Evolutionary conservation across 1,140 invertebrate genomes (phyloP).

Genomic region (Drosophila eugracilis): DNA sequence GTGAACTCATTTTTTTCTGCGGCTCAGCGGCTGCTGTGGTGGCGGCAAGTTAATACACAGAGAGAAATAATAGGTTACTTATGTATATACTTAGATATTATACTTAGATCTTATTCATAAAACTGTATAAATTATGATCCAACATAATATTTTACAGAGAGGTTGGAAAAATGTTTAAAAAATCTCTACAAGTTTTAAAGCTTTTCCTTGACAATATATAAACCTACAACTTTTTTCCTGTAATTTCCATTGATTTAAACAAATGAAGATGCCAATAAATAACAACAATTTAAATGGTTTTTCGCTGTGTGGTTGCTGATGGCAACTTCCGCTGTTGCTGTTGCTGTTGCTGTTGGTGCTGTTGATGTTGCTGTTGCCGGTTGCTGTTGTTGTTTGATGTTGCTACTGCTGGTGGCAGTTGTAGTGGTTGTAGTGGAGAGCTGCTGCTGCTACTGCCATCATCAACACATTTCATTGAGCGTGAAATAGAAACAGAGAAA

Average conservation of each 20-base stretch:
- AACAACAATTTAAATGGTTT: background rate
- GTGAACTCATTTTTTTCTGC: slow-evolving; percentile 54
- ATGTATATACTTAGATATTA: background rate
- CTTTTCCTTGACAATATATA: too few relatives aligned
- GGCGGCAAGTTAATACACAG: slow-evolving; percentile 1
- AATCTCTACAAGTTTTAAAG: too few relatives aligned
- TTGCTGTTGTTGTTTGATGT: slow-evolving; percentile 65
- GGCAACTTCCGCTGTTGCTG: slow-evolving; percentile 71
- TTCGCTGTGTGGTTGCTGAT: slow-evolving; percentile 60
- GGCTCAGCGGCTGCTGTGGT: slow-evolving; percentile 49
- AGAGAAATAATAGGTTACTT: background rate
- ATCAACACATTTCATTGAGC: slow-evolving; percentile 84
- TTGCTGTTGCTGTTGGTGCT: slow-evolving; percentile 53
- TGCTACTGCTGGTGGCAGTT: slow-evolving; percentile 50
- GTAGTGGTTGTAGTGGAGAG: slow-evolving; percentile 29
- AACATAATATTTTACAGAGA: too few relatives aligned
- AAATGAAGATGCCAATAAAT: background rate
- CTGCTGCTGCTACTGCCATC: slow-evolving; percentile 54
- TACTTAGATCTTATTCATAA: background rate
- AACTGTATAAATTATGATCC: too few relatives aligned
- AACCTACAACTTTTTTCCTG: too few relatives aligned
- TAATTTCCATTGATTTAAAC: too few relatives aligned
- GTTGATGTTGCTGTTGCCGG: slow-evolving; percentile 46
- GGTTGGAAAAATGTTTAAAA: too few relatives aligned
- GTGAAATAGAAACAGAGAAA: slow-evolving; percentile 85